phyloP scores from a whole-genome alignment of 1,140 invertebrate genomes.

The Homarus americanus region DNA sequence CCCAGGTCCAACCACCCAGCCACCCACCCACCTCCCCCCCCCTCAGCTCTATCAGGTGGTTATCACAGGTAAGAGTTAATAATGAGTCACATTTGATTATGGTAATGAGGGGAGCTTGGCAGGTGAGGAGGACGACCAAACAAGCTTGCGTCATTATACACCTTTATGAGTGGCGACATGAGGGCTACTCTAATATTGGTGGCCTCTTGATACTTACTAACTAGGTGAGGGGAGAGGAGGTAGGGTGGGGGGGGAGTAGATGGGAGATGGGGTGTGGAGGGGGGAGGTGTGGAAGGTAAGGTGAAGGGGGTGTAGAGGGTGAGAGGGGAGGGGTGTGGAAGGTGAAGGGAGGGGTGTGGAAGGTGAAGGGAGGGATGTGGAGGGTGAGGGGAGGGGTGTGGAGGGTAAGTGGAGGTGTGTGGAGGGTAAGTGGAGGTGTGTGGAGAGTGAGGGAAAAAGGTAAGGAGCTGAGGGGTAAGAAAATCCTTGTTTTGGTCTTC shows the following conservation, averaged over 20 bases:
- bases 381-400: background rate
- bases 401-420: background rate
- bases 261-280: background rate
- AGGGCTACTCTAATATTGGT: slow-evolving; percentile 12
- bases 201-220: slow-evolving; percentile 8
- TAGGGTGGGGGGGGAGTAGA: background rate
- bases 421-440: background rate
- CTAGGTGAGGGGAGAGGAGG: background rate
- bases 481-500: too few relatives aligned
- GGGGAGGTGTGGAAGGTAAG: background rate
- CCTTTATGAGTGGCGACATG: background rate
- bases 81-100: slow-evolving; percentile 45
- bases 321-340: background rate
- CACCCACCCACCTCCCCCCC: background rate
- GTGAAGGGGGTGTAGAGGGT: background rate
- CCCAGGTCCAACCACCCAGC: background rate
- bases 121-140: background rate
- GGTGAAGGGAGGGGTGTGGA: background rate
- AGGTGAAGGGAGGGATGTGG: background rate
- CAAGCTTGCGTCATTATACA: slow-evolving; percentile 21
- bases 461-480: too few relatives aligned
- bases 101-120: slow-evolving; percentile 11
- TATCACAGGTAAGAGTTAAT: slow-evolving; percentile 36
- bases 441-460: background rate
- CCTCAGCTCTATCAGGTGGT: slow-evolving; percentile 14